Conservation (phyloP, 2,113 vertebrate genomes). For the Peromyscus maniculatus region DNA sequence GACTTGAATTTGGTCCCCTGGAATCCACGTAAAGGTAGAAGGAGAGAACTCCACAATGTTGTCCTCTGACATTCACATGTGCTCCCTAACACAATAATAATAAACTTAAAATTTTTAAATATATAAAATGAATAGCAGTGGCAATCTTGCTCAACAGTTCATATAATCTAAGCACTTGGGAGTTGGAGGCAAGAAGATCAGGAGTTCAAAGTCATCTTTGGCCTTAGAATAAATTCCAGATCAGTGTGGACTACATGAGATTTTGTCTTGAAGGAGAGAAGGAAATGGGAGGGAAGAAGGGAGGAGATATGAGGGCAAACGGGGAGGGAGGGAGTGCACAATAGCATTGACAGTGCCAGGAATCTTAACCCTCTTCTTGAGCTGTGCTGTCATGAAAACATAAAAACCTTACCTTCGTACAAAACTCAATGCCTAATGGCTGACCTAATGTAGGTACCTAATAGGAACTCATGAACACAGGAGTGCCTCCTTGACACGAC, state of each 20-base stretch:
- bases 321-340: background rate
- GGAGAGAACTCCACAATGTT: background rate
- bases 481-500: background rate
- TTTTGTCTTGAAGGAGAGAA: background rate
- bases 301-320: too few species aligned
- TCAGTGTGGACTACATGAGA: background rate
- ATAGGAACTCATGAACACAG: background rate
- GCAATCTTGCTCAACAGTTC: background rate
- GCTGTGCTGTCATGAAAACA: conserved; percentile 7
- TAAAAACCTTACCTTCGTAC: background rate
- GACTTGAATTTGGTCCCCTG: background rate
- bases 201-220: background rate
- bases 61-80: background rate
- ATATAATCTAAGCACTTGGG: background rate
- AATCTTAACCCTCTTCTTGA: background rate
- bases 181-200: background rate
- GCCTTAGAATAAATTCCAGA: background rate
- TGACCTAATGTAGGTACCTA: background rate
- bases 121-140: background rate
- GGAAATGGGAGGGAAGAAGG: background rate
- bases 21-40: background rate
- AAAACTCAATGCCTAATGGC: background rate
- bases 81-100: background rate
- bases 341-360: background rate
- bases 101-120: background rate